These are phyloP conservation scores for Philereme vetulata DNA, from an alignment of 2,888 invertebrate species.

Conservation along the genomic window DNA sequence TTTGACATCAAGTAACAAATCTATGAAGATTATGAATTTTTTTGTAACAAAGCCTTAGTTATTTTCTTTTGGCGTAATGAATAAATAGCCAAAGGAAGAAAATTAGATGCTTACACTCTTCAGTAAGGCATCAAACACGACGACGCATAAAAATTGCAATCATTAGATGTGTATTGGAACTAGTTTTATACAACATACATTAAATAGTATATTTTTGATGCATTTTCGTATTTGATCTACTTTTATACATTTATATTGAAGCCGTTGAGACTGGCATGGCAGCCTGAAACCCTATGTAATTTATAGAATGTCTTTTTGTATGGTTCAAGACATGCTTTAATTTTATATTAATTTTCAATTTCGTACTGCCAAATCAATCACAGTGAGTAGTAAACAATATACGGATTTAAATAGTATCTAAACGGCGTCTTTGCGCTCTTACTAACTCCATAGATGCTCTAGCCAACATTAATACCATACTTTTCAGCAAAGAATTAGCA, in stretches of 20 bases:
- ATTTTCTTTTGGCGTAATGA: slow-evolving; percentile 21
- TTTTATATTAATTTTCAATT: slow-evolving; percentile 4
- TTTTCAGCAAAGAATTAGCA: slow-evolving; percentile 43
- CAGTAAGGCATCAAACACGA: slow-evolving; percentile 25
- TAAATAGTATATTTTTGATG: slow-evolving; percentile 14
- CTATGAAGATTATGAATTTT: slow-evolving; percentile 2
- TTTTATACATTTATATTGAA: slow-evolving; percentile 13
- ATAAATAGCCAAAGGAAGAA: slow-evolving; percentile 27
- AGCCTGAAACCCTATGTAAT: slow-evolving; percentile 16
- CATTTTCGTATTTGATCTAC: slow-evolving; percentile 28
- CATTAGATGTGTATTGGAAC: slow-evolving; percentile 26
- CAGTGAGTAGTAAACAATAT: background rate
- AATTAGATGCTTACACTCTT: slow-evolving; percentile 22
- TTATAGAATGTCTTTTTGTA: slow-evolving; percentile 11
- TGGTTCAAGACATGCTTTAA: slow-evolving; percentile 9
- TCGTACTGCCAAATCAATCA: slow-evolving; percentile 26
- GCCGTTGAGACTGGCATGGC: slow-evolving; percentile 21
- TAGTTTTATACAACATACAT: slow-evolving; percentile 5
- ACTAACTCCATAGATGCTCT: slow-evolving; percentile 12
- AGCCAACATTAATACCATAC: slow-evolving; percentile 9
- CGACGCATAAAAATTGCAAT: slow-evolving; percentile 23
- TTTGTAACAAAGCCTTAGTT: slow-evolving; percentile 15
- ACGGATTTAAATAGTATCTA: slow-evolving; percentile 12
- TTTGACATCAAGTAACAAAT: slow-evolving; percentile 18
- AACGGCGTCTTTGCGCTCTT: slow-evolving; percentile 18